phyloP scores from a whole-genome alignment of 2,113 vertebrate genomes.

The Callorhinus ursinus region DNA sequence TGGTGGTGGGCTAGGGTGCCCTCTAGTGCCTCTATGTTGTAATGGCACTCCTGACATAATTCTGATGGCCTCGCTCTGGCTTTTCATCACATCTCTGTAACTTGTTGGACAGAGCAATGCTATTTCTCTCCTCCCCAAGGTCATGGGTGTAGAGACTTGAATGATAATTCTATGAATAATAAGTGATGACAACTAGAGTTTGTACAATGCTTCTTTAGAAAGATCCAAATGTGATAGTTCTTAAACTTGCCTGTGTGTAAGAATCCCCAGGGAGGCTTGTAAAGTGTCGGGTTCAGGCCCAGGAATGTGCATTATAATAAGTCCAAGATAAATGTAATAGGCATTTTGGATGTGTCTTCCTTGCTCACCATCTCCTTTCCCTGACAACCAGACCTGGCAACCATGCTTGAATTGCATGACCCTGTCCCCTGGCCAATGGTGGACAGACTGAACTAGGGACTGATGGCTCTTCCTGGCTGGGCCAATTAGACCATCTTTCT shows the following conservation, averaged over 20 bases:
- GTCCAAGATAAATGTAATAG: background rate
- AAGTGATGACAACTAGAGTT: background rate
- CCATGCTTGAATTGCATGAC: background rate
- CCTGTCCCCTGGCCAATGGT: background rate
- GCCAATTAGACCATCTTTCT: background rate
- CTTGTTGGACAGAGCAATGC: background rate
- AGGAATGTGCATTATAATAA: constrained; percentile 16
- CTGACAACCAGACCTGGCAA: background rate
- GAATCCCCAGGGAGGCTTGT: background rate
- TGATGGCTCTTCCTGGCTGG: background rate
- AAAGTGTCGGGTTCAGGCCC: background rate
- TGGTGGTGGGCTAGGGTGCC: background rate
- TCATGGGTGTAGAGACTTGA: background rate
- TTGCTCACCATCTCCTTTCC: background rate
- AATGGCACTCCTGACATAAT: background rate
- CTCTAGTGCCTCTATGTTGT: constrained; percentile 36
- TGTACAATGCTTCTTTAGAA: constrained; percentile 10
- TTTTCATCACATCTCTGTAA: background rate
- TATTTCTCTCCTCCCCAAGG: background rate
- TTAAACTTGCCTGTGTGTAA: background rate
- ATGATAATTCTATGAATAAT: background rate
- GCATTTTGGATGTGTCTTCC: background rate
- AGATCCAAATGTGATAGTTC: background rate
- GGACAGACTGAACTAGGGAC: background rate
- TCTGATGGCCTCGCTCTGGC: background rate